Evolutionary conservation across 2,797 vertebrate genomes (phyloP), one percentile per base, ranked within the genome.

Genomic region (Aplochiton taeniatus): DNA sequence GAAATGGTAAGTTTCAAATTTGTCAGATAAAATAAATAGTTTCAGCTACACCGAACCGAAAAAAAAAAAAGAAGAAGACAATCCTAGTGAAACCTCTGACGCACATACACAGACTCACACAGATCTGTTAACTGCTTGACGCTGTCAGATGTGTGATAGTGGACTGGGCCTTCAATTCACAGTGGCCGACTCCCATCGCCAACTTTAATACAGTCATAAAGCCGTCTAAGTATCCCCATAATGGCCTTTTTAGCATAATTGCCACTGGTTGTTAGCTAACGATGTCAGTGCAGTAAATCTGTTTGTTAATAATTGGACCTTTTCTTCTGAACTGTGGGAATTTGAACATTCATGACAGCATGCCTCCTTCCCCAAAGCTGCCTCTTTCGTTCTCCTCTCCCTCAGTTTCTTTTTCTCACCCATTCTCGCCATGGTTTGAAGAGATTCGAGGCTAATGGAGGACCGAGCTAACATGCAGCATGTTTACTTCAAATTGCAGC

Each of bases 181-280:
- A 44, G 14, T 16, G 41, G 7, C 45, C 10, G 45, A n/a, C 58
- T 61, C 46, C n/a, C 19, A 49, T 61, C 20, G n/a, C 46, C 19
- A 45, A 8, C 46, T 49, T 44, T 44, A 43, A 9, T 42, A 58
- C 41, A 11, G 19, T 57, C 31, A 44, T 58, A 58, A 58, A 58
- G 14, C 56, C 44, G 43, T 42, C 14, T 47, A 20, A 59, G 18
- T 42, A 59, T 59, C 57, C 46, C 11, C 45, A 17, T 45, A 55
- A 55, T 43, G 16, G 49, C 41, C 16, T 52, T 63, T 41, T 52
- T 52, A 63, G 61, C 61, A 44, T 50, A 61, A 61, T 44, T 63
- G 49, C 49, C 49, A 63, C 48, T n/a, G 49, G 48, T 63, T 63
- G 48, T 52, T 43, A 52, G 41, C 61, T 19, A 31, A 17, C 11